A percentile compares a stretch with the other conserved stretches of the same genome.
These are phyloP conservation scores for Leptodactylus fuscus DNA, from an alignment of 2,113 vertebrate genomes.

Conservation along the genomic window DNA sequence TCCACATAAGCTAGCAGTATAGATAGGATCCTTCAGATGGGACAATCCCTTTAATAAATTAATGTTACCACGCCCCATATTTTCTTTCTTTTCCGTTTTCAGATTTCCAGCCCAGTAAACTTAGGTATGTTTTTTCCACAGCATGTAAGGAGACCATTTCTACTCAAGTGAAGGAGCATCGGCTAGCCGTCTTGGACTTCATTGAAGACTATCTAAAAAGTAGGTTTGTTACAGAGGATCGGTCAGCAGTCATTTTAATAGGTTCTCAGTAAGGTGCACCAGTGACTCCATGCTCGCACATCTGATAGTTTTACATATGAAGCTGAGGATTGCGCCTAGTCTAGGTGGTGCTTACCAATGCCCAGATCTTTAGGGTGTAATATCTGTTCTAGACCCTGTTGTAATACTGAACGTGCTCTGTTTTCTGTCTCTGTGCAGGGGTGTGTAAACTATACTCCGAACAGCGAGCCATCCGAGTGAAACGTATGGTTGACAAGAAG, in stretches of 20 bases:
- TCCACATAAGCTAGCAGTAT: no score
- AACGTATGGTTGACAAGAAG: constrained; percentile 93
- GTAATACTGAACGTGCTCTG: background rate
- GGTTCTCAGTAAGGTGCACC: no score
- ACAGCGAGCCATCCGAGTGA: constrained; percentile 93
- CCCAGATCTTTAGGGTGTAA: no score
- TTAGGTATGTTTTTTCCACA: constrained; percentile 67
- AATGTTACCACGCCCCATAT: no score
- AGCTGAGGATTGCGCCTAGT: background rate
- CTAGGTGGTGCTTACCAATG: background rate
- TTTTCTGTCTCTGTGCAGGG: constrained; percentile 72
- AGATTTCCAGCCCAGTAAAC: no score
- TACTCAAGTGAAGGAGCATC: constrained; percentile 89
- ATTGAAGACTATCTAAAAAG: constrained; percentile 90
- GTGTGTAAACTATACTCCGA: constrained; percentile 97
- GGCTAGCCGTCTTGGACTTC: constrained; percentile 88
- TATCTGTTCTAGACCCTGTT: background rate
- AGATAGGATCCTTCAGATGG: no score
- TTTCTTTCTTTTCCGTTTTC: no score
- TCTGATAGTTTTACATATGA: background rate
- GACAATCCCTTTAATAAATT: no score
- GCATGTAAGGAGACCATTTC: constrained; percentile 83
- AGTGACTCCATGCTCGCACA: background rate
- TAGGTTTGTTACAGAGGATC: constrained; percentile 63
- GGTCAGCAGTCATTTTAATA: background rate